Evolutionary conservation across 1,140 invertebrate species (phyloP), one percentile per base, ranked within the genome.

Genomic region (Condylostylus longicornis): DNA sequence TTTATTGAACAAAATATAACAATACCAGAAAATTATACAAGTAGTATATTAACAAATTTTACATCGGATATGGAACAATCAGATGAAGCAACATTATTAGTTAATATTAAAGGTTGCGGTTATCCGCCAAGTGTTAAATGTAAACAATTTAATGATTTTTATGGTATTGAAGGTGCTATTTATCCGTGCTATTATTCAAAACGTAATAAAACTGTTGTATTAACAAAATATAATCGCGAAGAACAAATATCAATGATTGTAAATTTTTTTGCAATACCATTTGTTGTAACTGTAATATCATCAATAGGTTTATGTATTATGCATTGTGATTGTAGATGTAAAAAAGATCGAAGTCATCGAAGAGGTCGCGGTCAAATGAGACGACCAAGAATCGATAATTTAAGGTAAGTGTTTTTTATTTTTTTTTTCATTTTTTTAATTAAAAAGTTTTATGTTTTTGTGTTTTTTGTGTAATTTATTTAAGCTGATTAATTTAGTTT

Each of bases 61-160:
- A 61, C 58, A 15, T 45, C 51, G 31, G 55, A 60, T 18, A 49
- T 48, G 49, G 50, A 53, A 38, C 54, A 61, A 37, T 57, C 57
- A 52, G 66, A 69, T 35, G 75, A 81, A 48, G 78, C 77, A 12
- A 71, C 77, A 14, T 66, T 83, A 5, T 61, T 80, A 37, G 77
- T 82, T 35, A 83, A 83, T 61, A 80, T 82, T 53, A 82, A 82
- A 58, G 83, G 82, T 5, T 89, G 85, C 59, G 85, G 84, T n/a
- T 89, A 88, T 60, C 85, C 85, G 31, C 85, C 85, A 14, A 68
- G 65, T 17, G 79, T 87, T n/a, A 72, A 79, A 48, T 90, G 85
- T 61, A 70, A 75, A 44, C 82, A 82, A 48, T 89, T 88, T 54
- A 83, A 79, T 23, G 67, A 70, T 19, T 72, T 68, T 40, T 82